These are phyloP conservation scores for Drosophila fuyamai DNA, from an alignment of 1,140 invertebrate genomes.

Conservation along the genomic window DNA sequence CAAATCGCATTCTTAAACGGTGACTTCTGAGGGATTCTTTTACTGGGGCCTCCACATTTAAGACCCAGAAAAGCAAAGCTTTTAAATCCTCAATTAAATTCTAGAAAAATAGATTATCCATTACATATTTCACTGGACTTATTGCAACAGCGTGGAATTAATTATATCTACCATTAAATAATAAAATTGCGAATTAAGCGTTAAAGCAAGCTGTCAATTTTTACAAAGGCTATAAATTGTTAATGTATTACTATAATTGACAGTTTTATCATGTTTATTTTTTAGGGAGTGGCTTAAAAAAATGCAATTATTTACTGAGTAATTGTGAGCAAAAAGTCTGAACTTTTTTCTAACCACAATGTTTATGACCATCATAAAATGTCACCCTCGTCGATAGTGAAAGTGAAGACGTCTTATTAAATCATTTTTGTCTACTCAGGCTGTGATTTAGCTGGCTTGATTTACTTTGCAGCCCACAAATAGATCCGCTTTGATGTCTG, in stretches of 20 bases:
- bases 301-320: no score
- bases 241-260: not conserved
- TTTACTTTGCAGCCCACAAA: conserved; percentile 27
- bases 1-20: conserved; percentile 39
- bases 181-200: conserved; percentile 7
- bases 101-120: not conserved
- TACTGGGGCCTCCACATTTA: conserved; percentile 33
- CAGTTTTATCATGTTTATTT: no score
- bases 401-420: conserved; percentile 12
- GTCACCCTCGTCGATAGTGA: conserved; percentile 12
- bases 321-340: not conserved
- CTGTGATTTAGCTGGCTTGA: conserved; percentile 7
- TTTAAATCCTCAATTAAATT: not conserved
- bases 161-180: not conserved
- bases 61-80: not conserved
- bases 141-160: not conserved
- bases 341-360: not conserved
- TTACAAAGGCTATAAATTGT: not conserved
- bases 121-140: not conserved
- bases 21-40: conserved; percentile 56
- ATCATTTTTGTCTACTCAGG: conserved; percentile 1
- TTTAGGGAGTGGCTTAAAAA: no score
- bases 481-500: conserved; percentile 20
- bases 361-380: conserved; percentile 2
- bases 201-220: not conserved